phyloP scores from a whole-genome alignment of 2,113 vertebrate genomes.

The Labrus mixtus region DNA sequence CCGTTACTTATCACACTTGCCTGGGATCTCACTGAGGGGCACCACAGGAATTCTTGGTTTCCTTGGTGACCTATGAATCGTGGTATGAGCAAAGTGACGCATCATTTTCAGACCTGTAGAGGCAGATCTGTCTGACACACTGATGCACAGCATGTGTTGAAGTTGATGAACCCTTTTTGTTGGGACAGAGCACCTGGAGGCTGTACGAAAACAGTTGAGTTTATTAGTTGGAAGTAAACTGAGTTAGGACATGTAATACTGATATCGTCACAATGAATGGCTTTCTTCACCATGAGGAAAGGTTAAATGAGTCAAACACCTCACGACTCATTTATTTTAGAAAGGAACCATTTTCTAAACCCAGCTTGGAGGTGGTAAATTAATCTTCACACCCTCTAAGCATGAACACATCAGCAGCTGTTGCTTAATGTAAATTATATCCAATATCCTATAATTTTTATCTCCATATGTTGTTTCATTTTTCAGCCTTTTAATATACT shows the following conservation, averaged over 20 bases:
- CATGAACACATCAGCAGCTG: background rate
- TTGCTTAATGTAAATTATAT: background rate
- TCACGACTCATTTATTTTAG: background rate
- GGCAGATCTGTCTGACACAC: conserved; percentile 36
- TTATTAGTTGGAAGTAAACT: background rate
- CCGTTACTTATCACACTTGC: conserved; percentile 73
- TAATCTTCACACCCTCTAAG: background rate
- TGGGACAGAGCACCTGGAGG: conserved; percentile 41
- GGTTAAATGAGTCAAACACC: background rate
- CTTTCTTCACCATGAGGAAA: background rate
- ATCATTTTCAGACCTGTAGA: conserved; percentile 55
- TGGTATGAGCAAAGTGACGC: conserved; percentile 24
- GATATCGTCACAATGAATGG: background rate
- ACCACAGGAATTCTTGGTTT: conserved; percentile 63
- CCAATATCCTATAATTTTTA: too few relatives aligned
- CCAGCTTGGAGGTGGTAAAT: background rate
- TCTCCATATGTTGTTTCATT: too few relatives aligned
- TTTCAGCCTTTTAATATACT: too few relatives aligned
- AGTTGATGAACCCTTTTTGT: conserved; percentile 10
- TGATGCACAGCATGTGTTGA: conserved; percentile 24
- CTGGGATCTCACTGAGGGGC: conserved; percentile 50
- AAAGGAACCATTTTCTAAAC: background rate
- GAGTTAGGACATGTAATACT: conserved; percentile 37
- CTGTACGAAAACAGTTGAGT: conserved; percentile 33
- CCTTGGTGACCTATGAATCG: conserved; percentile 44